Evolutionary conservation across 2,113 vertebrate genomes (phyloP).

Genomic region (Rhynchopsitta pachyrhyncha): DNA sequence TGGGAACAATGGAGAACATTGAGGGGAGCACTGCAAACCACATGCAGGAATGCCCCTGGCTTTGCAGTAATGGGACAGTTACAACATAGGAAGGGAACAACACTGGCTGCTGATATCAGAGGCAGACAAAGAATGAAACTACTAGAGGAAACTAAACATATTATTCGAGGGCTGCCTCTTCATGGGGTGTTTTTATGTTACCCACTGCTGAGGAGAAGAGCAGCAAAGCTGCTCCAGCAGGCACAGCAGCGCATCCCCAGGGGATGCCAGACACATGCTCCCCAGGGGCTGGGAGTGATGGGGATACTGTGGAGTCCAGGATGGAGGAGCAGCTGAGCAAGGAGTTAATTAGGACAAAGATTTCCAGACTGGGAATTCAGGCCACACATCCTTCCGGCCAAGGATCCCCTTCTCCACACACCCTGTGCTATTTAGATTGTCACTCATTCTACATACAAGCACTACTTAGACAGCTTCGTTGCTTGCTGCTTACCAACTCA

Average conservation of each 20-base stretch:
- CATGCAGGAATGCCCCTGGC: neutral
- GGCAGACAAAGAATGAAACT: neutral
- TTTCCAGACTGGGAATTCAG: neutral
- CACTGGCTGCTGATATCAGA: neutral
- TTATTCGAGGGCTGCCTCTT: neutral
- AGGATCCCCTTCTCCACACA: neutral
- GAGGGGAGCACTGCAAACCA: neutral
- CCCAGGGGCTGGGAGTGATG: neutral
- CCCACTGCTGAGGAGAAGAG: neutral
- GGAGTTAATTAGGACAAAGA: neutral
- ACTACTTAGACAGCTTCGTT: neutral
- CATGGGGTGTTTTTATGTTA: accelerated
- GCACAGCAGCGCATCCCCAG: neutral
- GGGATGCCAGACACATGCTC: neutral
- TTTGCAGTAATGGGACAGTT: neutral
- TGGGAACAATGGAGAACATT: neutral
- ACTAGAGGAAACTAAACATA: neutral
- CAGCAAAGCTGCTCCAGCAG: accelerated
- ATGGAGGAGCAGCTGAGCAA: neutral
- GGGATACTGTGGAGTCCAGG: neutral
- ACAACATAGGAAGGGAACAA: neutral
- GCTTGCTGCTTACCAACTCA: neutral
- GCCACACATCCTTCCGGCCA: too few relatives aligned
- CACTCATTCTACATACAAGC: neutral
- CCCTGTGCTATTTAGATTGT: neutral